phyloP scores from a whole-genome alignment of 2,888 invertebrate species.

The Electrophaes corylata region DNA sequence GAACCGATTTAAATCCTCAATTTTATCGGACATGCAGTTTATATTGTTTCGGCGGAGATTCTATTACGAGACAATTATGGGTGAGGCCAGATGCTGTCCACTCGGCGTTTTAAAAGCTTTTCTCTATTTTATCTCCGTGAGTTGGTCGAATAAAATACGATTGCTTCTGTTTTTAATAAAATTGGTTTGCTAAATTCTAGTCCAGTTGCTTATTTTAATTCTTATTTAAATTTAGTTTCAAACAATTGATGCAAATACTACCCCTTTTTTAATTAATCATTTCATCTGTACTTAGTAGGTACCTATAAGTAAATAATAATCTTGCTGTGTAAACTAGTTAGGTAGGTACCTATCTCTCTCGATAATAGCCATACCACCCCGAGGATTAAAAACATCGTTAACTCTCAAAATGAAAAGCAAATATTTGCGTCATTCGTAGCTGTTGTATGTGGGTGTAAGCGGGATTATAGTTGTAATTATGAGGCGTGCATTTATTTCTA shows the following conservation, averaged over 20 bases:
- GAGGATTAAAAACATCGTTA: conserved; percentile 75
- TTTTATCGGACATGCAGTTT: conserved; percentile 37
- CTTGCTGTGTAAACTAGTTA: neutral
- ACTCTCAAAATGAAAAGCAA: conserved; percentile 71
- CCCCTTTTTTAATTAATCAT: too few species aligned
- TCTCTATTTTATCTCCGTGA: conserved; percentile 13
- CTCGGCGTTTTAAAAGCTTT: conserved; percentile 30
- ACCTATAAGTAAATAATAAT: too few species aligned
- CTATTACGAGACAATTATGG: conserved; percentile 37
- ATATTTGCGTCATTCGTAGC: conserved; percentile 58
- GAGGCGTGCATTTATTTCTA: conserved; percentile 47
- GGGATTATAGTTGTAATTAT: conserved; percentile 58
- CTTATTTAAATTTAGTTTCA: too few species aligned
- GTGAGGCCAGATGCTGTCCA: conserved; percentile 37
- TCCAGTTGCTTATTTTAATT: too few species aligned
- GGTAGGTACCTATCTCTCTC: conserved; percentile 14
- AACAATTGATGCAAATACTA: too few species aligned
- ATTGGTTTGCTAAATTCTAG: neutral
- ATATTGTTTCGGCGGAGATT: conserved; percentile 36
- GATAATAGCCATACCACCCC: conserved; percentile 54
- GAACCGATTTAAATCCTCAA: conserved; percentile 45
- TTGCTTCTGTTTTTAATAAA: neutral
- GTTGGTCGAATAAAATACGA: conserved; percentile 8
- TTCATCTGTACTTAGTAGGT: too few species aligned
- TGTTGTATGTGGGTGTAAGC: conserved; percentile 42